Percentiles rank a stretch among this genome's conserved stretches.
Evolutionary conservation across 2,888 invertebrate species (phyloP).

Genomic region (Entomobrya proxima): DNA sequence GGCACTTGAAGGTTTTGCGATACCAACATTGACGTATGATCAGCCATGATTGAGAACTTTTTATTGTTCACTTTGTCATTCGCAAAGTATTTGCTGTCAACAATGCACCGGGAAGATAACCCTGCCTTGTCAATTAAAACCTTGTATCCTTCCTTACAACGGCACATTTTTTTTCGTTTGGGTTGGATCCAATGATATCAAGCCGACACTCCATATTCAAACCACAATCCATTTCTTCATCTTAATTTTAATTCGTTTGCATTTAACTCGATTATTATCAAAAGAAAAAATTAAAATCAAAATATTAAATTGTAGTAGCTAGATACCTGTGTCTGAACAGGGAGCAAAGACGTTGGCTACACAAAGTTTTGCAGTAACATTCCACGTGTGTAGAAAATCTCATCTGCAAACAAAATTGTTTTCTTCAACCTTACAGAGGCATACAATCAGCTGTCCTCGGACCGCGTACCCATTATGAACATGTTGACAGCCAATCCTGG

Average conservation of each 20-base stretch:
- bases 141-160: conserved; percentile 50
- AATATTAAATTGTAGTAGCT: not conserved
- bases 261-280: too few relatives aligned
- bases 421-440: conserved; percentile 48
- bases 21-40: too few relatives aligned
- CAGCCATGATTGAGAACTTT: too few relatives aligned
- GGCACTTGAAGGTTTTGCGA: too few relatives aligned
- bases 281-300: too few relatives aligned
- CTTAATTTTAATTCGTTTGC: too few relatives aligned
- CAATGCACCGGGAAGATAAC: conserved; percentile 40
- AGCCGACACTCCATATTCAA: conserved; percentile 41
- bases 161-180: conserved; percentile 47
- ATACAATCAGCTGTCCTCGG: too few relatives aligned
- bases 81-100: too few relatives aligned
- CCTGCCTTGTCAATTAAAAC: conserved; percentile 23
- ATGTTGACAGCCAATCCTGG: too few relatives aligned
- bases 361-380: not conserved
- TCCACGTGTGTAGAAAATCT: conserved; percentile 49
- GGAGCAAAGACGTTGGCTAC: conserved; percentile 56
- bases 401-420: conserved; percentile 49
- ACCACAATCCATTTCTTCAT: conserved; percentile 1
- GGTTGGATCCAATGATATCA: conserved; percentile 41
- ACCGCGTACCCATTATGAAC: too few relatives aligned
- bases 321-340: conserved; percentile 37
- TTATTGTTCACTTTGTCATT: too few relatives aligned